A percentile compares a stretch with the other conserved stretches of the same genome.
phyloP scores from a whole-genome alignment of 2,888 invertebrate species.

The Tuberolachnus salignus region DNA sequence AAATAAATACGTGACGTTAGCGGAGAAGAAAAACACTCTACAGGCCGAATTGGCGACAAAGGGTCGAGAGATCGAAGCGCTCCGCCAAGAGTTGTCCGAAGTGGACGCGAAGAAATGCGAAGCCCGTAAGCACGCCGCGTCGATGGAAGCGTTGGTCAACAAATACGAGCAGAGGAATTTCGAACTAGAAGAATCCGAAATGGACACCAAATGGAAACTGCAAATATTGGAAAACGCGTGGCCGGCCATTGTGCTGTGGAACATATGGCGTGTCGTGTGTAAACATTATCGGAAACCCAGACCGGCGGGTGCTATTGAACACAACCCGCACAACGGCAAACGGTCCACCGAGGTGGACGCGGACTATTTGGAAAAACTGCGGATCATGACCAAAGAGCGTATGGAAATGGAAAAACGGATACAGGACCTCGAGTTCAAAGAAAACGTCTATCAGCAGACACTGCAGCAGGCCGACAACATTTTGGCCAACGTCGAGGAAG shows the following conservation, averaged over 20 bases:
- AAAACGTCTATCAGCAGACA: constrained; percentile 73
- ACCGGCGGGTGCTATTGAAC: neutral
- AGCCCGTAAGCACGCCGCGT: constrained; percentile 60
- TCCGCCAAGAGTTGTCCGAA: constrained; percentile 59
- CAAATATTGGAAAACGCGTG: constrained; percentile 69
- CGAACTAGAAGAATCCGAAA: constrained; percentile 65
- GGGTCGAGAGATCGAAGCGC: constrained; percentile 59
- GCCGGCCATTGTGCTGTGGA: constrained; percentile 71
- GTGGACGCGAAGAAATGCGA: constrained; percentile 60
- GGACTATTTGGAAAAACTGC: constrained; percentile 63
- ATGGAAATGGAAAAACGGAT: constrained; percentile 70
- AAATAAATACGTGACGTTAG: constrained; percentile 61
- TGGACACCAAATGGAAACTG: constrained; percentile 67
- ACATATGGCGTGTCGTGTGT: constrained; percentile 60
- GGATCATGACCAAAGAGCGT: constrained; percentile 66
- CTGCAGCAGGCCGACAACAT: constrained; percentile 75
- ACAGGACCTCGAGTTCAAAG: constrained; percentile 70
- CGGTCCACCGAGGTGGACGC: neutral
- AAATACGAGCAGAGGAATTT: constrained; percentile 67
- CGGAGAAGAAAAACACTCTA: constrained; percentile 61
- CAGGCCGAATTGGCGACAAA: constrained; percentile 61
- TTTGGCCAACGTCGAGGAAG: constrained; percentile 73
- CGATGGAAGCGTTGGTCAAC: constrained; percentile 65
- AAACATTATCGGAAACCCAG: constrained; percentile 46
- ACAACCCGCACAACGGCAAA: neutral